Evolutionary conservation across 2,888 invertebrate species (phyloP), one percentile per base, ranked within the genome.

Genomic region (Octodonta nipae): DNA sequence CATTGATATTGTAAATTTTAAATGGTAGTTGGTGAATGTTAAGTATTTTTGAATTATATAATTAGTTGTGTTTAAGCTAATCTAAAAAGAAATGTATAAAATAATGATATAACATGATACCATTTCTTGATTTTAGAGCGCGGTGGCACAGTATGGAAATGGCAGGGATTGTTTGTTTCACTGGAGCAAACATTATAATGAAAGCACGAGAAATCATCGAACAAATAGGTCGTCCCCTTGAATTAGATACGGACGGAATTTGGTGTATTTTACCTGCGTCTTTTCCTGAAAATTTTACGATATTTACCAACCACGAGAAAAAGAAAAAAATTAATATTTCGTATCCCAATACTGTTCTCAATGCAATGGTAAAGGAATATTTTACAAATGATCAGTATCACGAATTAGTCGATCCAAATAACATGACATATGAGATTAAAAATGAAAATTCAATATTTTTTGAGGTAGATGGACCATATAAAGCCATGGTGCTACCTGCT

Each of bases 101-200:
- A n/a, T n/a, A n/a, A n/a, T n/a, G n/a, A n/a, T n/a, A n/a, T n/a
- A n/a, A n/a, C n/a, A n/a, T n/a, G n/a, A n/a, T n/a, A n/a, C n/a
- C n/a, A n/a, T n/a, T n/a, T n/a, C n/a, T n/a, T n/a, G n/a, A n/a
- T 42, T 53, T n/a, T 51, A 82, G 85, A 2, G 91, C 95, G 0
- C 78, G 96, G 7, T 96, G 98, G 98, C 89, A 92, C 65, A 95
- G 95, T 43, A 98, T 98, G 96, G 93, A 98, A 64, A 98, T 98
- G 98, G 98, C 95, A 1, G 98, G 98, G 2, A 92, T 99, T 47
- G 96, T 98, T 10, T 98, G 98, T 60, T 82, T 87, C 56, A 96
- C 96, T 0, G 98, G 98, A 1, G 93, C 95, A 1, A 80, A 87
- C 52, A 96, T 99, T 44, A 98, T 99, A 47, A 92, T 80, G 63